Conservation (phyloP, 2,113 vertebrate genomes). For the Glaucidium brasilianum region DNA sequence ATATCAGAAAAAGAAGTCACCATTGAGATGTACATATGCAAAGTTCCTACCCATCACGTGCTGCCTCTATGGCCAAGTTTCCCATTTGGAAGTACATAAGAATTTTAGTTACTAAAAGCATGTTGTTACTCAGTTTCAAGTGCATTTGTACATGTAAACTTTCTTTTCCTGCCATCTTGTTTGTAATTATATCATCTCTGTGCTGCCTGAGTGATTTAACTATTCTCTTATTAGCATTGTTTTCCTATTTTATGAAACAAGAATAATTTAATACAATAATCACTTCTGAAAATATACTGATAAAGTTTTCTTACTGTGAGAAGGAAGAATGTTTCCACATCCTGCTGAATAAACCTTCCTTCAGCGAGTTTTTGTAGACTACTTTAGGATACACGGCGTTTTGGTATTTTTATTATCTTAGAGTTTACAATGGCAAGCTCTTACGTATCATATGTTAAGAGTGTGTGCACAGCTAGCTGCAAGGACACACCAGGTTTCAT, state of each 20-base stretch:
- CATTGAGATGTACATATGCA: background rate
- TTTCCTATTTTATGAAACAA: background rate
- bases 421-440: background rate
- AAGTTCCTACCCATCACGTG: background rate
- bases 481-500: background rate
- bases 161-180: slow-evolving; percentile 7
- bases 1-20: background rate
- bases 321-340: background rate
- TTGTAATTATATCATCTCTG: background rate
- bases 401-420: background rate
- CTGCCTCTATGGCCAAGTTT: background rate
- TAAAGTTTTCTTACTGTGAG: background rate
- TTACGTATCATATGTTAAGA: background rate
- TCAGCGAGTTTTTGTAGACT: background rate
- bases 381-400: background rate
- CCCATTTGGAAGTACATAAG: background rate
- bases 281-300: background rate
- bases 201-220: background rate
- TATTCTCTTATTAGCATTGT: background rate
- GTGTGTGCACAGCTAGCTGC: background rate
- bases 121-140: background rate
- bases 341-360: background rate
- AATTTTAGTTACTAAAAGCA: background rate
- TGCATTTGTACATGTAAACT: background rate
- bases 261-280: background rate